Evolutionary conservation across 2,888 invertebrate species (phyloP).

Genomic region (Volucella inflata): DNA sequence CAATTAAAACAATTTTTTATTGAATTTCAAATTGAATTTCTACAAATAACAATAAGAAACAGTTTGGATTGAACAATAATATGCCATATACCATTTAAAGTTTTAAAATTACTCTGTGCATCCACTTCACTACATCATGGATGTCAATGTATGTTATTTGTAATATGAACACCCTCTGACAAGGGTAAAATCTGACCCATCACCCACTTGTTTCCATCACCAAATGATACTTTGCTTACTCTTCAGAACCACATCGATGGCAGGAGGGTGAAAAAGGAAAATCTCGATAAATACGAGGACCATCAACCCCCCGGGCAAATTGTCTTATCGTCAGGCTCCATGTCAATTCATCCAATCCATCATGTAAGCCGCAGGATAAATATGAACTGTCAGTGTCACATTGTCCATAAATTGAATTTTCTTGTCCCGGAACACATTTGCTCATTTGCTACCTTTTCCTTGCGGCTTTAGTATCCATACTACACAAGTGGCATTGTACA

Average conservation of each 20-base stretch:
- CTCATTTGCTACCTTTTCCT: slow-evolving; percentile 33
- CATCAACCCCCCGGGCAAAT: slow-evolving; percentile 55
- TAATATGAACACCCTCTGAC: neutral
- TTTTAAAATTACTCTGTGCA: slow-evolving; percentile 68
- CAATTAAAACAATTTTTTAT: neutral
- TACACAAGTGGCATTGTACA: slow-evolving; percentile 6
- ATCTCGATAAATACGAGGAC: slow-evolving; percentile 54
- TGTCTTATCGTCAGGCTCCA: slow-evolving; percentile 66
- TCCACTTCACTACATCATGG: slow-evolving; percentile 57
- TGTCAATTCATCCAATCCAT: slow-evolving; percentile 74
- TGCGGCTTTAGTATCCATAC: neutral
- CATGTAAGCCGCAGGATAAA: slow-evolving; percentile 75
- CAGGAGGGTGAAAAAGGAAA: slow-evolving; percentile 2
- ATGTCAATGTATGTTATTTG: slow-evolving; percentile 50
- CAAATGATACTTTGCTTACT: slow-evolving; percentile 16
- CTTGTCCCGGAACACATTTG: slow-evolving; percentile 60
- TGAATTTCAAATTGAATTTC: neutral
- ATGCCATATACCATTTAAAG: slow-evolving; percentile 26
- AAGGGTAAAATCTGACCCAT: neutral
- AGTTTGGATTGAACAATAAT: slow-evolving; percentile 22
- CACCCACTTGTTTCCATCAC: neutral
- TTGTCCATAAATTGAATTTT: slow-evolving; percentile 74
- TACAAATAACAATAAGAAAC: neutral
- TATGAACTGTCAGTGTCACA: slow-evolving; percentile 74
- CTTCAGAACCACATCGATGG: neutral